Evolutionary conservation across 2,888 invertebrate species (phyloP).

Genomic region (Acanthococcus lagerstroemiae): DNA sequence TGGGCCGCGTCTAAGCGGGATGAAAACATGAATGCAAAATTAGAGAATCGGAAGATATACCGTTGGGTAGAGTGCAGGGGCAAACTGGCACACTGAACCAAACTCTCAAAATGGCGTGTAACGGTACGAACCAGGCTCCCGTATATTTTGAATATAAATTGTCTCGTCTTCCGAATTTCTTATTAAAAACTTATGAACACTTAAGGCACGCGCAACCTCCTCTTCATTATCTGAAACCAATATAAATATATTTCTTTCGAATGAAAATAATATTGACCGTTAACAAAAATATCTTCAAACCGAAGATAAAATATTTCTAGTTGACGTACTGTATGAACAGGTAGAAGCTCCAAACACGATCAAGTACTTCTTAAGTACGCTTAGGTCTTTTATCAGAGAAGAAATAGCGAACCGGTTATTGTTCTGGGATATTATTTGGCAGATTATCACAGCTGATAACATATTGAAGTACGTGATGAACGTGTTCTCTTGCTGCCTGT

Average conservation of each 20-base stretch:
- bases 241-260: neutral
- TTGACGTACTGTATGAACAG: too few species aligned
- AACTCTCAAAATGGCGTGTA: too few species aligned
- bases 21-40: neutral
- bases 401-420: neutral
- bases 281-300: too few species aligned
- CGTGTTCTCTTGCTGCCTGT: conserved; percentile 57
- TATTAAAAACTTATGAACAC: neutral
- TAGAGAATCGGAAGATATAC: too few species aligned
- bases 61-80: too few species aligned
- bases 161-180: neutral
- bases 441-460: conserved; percentile 52
- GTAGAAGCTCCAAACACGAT: neutral
- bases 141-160: neutral
- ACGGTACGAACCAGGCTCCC: too few species aligned
- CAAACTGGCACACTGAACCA: too few species aligned
- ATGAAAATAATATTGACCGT: too few species aligned
- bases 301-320: too few species aligned
- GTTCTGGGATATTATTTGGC: conserved; percentile 42
- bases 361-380: neutral
- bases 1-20: neutral
- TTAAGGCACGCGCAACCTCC: neutral
- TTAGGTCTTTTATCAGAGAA: neutral
- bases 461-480: conserved; percentile 62
- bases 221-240: neutral